Base-by-base conservation (phyloP, 2,888 invertebrate species). In the Cheilosia impressa region DNA sequence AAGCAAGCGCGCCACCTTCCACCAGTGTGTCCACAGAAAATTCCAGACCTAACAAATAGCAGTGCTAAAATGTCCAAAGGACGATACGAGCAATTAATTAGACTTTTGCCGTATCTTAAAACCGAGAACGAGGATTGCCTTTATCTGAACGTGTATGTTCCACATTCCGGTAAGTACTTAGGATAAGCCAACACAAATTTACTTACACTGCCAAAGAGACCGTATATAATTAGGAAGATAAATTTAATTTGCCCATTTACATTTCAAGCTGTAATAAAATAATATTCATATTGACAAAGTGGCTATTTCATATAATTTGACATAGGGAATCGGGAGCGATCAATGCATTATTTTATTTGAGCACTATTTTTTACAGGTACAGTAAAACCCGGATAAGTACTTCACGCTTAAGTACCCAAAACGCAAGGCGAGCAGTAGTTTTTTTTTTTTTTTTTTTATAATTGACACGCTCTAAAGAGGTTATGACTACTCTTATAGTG, bases 81-180 rank as follows among this genome's bases (percentile, higher is more conserved):
- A n/a, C 93, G 96, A 50, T 95, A 94, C 90, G 94, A 94, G 88
- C 95, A 96, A 91, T 93, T 98, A 89, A 94, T 94, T 88, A 94
- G 95, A 87, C 93, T 98, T 87, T 93, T 95, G 88, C 94, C 95
- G 2, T 96, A 95, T 92, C 92, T 96, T 68, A 93, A 92, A 87
- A 94, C 95, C 73, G 95, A 96, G 90, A 96, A 95, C 65, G 96
- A 96, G 93, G 98, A 99, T 91, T 99, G 98, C 90, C 93, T 98
- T 71, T 97, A 97, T 91, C 93, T 99, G 90, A 99, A 98, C 92
- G 95, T 99, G 87, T 99, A 97, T 92, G 96, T 97, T 41, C 98
- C 98, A 1, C 95, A 95, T 87, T 94, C 95, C 93, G 96, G 97
- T 97, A 93, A 95, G 95, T 87, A 55, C 52, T 38, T 34, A 6